Percentiles rank a stretch among this genome's conserved stretches.
Conservation (phyloP, 35 echinoderm and acorn worm genomes). For the Eucidaris tribuloides region DNA sequence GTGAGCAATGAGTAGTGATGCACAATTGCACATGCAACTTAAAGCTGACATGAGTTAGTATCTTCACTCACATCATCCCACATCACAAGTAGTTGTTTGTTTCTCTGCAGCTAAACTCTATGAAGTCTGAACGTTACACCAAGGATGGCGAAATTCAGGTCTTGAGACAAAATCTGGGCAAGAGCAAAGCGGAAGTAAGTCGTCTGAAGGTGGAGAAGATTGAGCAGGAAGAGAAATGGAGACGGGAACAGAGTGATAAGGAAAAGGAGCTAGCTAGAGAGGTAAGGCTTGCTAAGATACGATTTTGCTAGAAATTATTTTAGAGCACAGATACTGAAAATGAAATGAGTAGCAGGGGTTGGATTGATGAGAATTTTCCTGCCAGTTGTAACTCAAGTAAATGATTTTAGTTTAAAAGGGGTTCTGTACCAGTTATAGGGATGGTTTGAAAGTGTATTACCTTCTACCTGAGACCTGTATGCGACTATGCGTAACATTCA, state of each 20-base stretch:
- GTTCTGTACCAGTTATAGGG: no score
- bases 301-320: no score
- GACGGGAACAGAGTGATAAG: constrained; percentile 47
- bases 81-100: not conserved
- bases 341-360: not conserved
- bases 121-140: constrained; percentile 60
- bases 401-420: no score
- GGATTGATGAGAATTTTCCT: not conserved
- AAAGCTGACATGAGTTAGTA: not conserved
- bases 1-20: no score
- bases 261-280: constrained; percentile 76
- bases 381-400: no score
- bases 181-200: constrained; percentile 69
- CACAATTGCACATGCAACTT: no score
- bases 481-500: no score
- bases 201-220: constrained; percentile 60
- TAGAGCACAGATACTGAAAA: not conserved
- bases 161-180: constrained; percentile 74
- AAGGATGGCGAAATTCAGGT: constrained; percentile 96
- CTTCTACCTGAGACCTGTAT: no score
- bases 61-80: not conserved
- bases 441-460: no score
- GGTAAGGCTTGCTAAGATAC: constrained; percentile 32
- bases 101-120: constrained; percentile 36
- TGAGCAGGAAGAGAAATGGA: constrained; percentile 55